Conservation (phyloP, 2,888 invertebrate species). For the Meiosimyza platycephala region DNA sequence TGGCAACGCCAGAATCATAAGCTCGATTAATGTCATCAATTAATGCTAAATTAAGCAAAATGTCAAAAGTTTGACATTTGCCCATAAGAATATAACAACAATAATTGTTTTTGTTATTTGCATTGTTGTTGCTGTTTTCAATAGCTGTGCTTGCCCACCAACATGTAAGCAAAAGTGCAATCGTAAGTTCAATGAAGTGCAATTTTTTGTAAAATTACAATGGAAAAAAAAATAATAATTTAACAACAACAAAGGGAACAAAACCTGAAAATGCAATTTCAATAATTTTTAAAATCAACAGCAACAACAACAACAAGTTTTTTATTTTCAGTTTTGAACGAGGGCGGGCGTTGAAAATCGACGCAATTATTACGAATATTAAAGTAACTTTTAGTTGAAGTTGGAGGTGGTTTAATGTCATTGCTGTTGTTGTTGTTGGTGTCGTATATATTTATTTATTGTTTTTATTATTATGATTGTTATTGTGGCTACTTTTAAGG, state of each 20-base stretch:
- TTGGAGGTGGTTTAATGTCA: slow-evolving; percentile 22
- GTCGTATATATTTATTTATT: not conserved
- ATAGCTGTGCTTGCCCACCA: slow-evolving; percentile 25
- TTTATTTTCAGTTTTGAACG: slow-evolving; percentile 5
- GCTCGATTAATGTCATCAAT: slow-evolving; percentile 3
- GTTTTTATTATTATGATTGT: slow-evolving; percentile 13
- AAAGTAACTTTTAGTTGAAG: slow-evolving; percentile 3
- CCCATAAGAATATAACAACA: not conserved
- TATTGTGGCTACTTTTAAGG: not conserved
- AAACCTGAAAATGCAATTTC: slow-evolving; percentile 16
- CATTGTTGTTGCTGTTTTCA: slow-evolving; percentile 1
- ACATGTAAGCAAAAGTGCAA: slow-evolving; percentile 18
- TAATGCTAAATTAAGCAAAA: slow-evolving; percentile 21
- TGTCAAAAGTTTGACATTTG: slow-evolving; percentile 36
- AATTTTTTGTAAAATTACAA: slow-evolving; percentile 41
- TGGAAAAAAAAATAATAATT: slow-evolving; percentile 19
- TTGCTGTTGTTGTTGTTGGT: slow-evolving; percentile 8
- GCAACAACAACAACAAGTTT: slow-evolving; percentile 1
- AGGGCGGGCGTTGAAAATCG: slow-evolving; percentile 26
- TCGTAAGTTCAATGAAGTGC: slow-evolving; percentile 42
- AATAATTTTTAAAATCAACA: slow-evolving; percentile 28
- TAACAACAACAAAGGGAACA: slow-evolving; percentile 32
- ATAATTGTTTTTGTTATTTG: slow-evolving; percentile 10
- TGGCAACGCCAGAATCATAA: slow-evolving; percentile 14
- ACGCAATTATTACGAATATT: not conserved